Evolutionary conservation across 1,140 invertebrate genomes (phyloP).

Genomic region (Diachasma alloeum): DNA sequence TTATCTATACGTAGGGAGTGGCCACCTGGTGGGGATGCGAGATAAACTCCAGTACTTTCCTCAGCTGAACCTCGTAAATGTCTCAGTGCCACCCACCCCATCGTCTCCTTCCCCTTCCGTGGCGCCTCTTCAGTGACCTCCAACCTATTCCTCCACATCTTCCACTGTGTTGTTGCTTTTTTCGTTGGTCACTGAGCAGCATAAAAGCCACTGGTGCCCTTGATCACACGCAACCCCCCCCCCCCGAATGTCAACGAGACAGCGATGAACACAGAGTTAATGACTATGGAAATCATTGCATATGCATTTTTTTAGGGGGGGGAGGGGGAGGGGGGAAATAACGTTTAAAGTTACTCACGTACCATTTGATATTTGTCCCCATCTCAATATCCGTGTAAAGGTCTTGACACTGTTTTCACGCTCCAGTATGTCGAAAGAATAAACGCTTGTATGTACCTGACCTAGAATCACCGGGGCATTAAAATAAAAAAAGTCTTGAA

Average conservation of each 20-base stretch:
- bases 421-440: background rate
- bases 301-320: background rate
- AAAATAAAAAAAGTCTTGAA: background rate
- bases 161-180: background rate
- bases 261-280: background rate
- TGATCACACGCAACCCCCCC: background rate
- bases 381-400: background rate
- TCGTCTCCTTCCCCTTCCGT: background rate
- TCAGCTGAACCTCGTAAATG: background rate
- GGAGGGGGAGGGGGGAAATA: background rate
- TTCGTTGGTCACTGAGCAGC: background rate
- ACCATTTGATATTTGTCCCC: background rate
- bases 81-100: background rate
- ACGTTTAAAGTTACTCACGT: background rate
- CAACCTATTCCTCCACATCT: background rate
- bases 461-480: background rate
- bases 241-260: background rate
- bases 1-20: background rate
- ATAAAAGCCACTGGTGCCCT: background rate
- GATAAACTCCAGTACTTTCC: background rate
- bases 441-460: background rate
- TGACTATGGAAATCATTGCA: background rate
- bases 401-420: background rate
- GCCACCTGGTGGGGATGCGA: background rate
- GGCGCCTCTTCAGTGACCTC: background rate